phyloP scores from a whole-genome alignment of 2,888 invertebrate genomes.

The Ochropleura plecta region DNA sequence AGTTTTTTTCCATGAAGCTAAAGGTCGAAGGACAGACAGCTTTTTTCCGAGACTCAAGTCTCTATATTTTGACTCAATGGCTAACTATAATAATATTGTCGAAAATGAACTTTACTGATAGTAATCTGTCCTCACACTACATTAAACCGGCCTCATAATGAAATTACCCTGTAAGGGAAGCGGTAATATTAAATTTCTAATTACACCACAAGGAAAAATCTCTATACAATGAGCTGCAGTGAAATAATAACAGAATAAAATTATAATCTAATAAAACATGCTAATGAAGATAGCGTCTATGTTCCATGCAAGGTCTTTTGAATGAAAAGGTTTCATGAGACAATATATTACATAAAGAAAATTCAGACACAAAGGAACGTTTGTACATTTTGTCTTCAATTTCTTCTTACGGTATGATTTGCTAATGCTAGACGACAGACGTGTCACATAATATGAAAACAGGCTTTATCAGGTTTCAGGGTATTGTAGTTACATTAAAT shows the following conservation, averaged over 20 bases:
- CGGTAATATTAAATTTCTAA: constrained; percentile 56
- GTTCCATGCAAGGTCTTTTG: constrained; percentile 17
- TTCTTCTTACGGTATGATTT: constrained; percentile 41
- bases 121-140: constrained; percentile 43
- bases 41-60: background rate
- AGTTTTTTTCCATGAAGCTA: background rate
- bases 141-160: constrained; percentile 51
- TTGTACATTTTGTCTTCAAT: constrained; percentile 40
- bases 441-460: constrained; percentile 45
- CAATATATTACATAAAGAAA: constrained; percentile 46
- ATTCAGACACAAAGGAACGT: constrained; percentile 47
- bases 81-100: constrained; percentile 25
- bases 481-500: constrained; percentile 43
- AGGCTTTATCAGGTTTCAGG: constrained; percentile 50
- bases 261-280: constrained; percentile 48
- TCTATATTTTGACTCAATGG: background rate
- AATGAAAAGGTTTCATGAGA: constrained; percentile 35
- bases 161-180: constrained; percentile 43
- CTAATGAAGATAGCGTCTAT: constrained; percentile 1
- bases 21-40: rapidly evolving
- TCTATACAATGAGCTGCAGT: constrained; percentile 12
- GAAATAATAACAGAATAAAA: constrained; percentile 43
- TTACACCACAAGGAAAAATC: constrained; percentile 50
- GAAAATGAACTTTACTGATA: constrained; percentile 33
- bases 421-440: constrained; percentile 41